Conservation (phyloP, 2,888 invertebrate genomes). For the Sipunculus nudus region DNA sequence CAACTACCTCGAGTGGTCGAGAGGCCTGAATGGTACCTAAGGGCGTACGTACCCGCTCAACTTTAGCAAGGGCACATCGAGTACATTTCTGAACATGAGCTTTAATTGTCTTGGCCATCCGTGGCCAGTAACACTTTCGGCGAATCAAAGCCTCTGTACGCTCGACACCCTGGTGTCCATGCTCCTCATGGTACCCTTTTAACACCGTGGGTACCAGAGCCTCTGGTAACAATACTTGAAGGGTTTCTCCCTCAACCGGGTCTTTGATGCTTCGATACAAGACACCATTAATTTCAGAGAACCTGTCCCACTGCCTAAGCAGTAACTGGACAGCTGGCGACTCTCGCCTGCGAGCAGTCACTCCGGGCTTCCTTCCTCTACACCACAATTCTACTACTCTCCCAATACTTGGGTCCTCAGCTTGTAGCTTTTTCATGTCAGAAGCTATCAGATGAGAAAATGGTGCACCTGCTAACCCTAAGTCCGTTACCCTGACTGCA, state of each 20-base stretch:
- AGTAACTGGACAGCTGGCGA: no score
- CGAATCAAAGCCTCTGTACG: neutral
- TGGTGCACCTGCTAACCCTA: no score
- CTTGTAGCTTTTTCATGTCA: no score
- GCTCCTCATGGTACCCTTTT: neutral
- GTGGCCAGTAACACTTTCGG: neutral
- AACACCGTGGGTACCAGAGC: no score
- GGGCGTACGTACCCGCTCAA: neutral
- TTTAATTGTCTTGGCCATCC: neutral
- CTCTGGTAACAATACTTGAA: neutral
- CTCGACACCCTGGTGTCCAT: neutral
- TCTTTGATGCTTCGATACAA: neutral
- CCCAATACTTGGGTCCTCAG: no score
- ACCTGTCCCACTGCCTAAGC: no score
- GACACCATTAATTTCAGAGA: no score
- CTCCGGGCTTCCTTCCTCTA: no score
- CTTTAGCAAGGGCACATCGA: neutral
- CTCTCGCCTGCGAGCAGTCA: no score
- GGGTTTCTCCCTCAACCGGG: neutral
- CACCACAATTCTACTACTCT: no score
- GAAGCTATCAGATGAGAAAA: no score
- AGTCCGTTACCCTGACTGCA: no score
- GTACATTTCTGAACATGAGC: neutral
- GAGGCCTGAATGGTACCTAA: conserved; percentile 10
- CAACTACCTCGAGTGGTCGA: conserved; percentile 28